Evolutionary conservation across 2,797 vertebrate species (phyloP), one percentile per base, ranked within the genome.

Genomic region (Urophycis tenuis): DNA sequence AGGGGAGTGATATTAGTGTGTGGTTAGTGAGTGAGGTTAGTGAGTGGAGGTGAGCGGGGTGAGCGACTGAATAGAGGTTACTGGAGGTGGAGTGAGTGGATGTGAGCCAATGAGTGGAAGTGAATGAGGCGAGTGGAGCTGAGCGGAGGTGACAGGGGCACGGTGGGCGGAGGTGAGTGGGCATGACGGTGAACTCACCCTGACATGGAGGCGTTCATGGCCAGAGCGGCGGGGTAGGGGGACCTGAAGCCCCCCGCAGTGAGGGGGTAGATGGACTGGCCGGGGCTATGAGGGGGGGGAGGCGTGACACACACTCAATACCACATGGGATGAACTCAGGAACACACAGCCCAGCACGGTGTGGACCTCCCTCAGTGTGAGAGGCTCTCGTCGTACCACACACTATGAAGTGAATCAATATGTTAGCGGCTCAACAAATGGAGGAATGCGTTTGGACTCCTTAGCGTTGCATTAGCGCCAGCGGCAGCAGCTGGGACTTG

Each of bases 201-300:
- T 49, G 96, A 95, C 94, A 97, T 93, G 29, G 96, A 98, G 22
- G 95, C 93, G 0, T 96, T 97, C 94, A 97, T 95, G 76, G 96
- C 94, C 0, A 98, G 93, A 31, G 96, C 89, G 0, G 95, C 90
- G 0, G 96, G 95, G 75, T 96, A 96, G 0, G 95, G 92, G 81
- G 94, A 93, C 5, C 95, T 90, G 88, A 98, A 97, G 5, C 96
- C 94, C 0, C 95, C 95, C 0, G 94, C 90, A 5, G 95, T 90
- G 41, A 98, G 92, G 71, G 96, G 94, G 84, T 99, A 98, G 92
- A 97, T 86, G 0, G 94, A 91, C 84, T 97, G 97, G 2, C 95
- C 95, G 81, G 94, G 96, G 90, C 97, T 94, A 71, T 25, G 78
- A 14, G 76, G 0, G 32, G 71, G 32, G 32, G 2, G 81, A 76